phyloP scores from a whole-genome alignment of 1,140 invertebrate genomes.

The Habropoda laboriosa region DNA sequence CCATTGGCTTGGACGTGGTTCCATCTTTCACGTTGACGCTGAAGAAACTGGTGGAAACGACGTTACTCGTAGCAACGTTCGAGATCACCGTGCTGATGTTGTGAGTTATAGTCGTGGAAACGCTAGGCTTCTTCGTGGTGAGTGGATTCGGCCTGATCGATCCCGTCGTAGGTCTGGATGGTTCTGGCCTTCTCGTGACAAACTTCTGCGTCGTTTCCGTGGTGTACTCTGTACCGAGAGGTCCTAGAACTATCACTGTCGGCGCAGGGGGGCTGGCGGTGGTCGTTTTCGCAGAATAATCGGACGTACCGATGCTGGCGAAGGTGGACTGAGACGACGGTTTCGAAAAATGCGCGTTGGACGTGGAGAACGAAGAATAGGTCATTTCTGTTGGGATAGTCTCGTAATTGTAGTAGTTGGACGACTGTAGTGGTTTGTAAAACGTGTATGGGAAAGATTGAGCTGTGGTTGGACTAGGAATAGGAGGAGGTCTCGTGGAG shows the following conservation, averaged over 20 bases:
- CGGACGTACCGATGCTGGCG: conserved; percentile 42
- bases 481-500: conserved; percentile 61
- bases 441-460: conserved; percentile 72
- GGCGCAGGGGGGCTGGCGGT: conserved; percentile 84
- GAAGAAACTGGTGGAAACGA: conserved; percentile 78
- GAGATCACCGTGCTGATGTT: conserved; percentile 80
- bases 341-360: conserved; percentile 49
- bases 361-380: conserved; percentile 47
- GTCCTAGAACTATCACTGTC: conserved; percentile 87
- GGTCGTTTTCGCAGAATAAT: conserved; percentile 72
- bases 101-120: conserved; percentile 78
- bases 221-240: conserved; percentile 79
- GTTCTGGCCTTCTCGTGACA: conserved; percentile 61
- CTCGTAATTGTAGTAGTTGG: conserved; percentile 77
- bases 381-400: conserved; percentile 66
- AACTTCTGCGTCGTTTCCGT: conserved; percentile 76
- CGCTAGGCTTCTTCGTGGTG: conserved; percentile 73
- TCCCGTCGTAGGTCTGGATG: conserved; percentile 70
- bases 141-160: conserved; percentile 59
- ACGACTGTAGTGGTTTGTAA: conserved; percentile 71
- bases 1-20: conserved; percentile 63
- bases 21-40: conserved; percentile 78
- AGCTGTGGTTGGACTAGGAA: conserved; percentile 32
- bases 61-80: conserved; percentile 66
- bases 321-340: conserved; percentile 50